phyloP scores from a whole-genome alignment of 2,113 vertebrate species.

The Crocuta crocuta region DNA sequence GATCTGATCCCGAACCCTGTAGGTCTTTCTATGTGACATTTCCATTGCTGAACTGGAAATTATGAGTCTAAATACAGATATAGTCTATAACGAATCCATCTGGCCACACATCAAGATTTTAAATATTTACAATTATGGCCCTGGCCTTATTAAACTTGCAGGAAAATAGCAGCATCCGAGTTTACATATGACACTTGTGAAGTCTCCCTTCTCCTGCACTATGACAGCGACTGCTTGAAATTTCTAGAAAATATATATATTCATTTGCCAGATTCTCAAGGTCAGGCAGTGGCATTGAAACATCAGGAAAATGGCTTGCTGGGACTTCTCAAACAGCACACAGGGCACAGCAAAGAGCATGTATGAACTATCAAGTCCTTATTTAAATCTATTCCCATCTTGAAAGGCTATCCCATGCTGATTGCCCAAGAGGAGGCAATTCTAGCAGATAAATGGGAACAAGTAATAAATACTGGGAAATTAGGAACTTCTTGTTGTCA shows the following conservation, averaged over 20 bases:
- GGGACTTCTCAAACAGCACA: neutral
- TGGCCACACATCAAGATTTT: conserved; percentile 67
- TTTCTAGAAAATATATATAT: conserved; percentile 48
- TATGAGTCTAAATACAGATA: conserved; percentile 66
- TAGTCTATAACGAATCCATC: conserved; percentile 68
- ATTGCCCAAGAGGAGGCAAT: neutral
- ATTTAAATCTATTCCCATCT: neutral
- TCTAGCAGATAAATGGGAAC: neutral
- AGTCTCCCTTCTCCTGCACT: neutral
- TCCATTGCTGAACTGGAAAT: conserved; percentile 61
- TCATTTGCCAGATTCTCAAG: neutral
- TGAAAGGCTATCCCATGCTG: neutral
- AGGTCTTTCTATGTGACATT: conserved; percentile 75
- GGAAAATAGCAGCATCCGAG: conserved; percentile 41
- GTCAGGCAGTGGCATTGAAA: conserved; percentile 14
- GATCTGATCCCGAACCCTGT: conserved; percentile 44
- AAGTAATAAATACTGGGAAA: neutral
- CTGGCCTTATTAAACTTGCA: conserved; percentile 70
- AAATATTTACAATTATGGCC: conserved; percentile 77
- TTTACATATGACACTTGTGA: conserved; percentile 49
- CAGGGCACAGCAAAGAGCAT: neutral
- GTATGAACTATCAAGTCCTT: neutral
- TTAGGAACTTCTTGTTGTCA: neutral
- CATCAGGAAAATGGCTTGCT: neutral
- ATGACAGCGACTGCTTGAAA: conserved; percentile 10